These are phyloP conservation scores for Drosophila yooni DNA, from an alignment of 2,888 invertebrate genomes.

Conservation along the genomic window DNA sequence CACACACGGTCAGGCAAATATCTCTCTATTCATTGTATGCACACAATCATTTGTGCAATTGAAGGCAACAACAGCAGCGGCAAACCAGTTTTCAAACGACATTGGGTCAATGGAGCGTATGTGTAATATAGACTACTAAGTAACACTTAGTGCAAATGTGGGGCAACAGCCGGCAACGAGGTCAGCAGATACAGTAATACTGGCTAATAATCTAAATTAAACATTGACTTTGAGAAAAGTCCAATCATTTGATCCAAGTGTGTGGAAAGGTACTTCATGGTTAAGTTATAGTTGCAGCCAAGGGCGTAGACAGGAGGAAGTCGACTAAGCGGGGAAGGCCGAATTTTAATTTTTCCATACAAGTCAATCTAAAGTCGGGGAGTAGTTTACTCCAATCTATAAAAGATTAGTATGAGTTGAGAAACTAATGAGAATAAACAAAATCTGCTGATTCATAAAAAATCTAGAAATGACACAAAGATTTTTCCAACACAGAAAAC, in stretches of 20 bases:
- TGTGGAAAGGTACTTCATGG: background rate
- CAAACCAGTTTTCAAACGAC: conserved; percentile 39
- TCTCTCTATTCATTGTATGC: conserved; percentile 4
- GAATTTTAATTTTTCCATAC: background rate
- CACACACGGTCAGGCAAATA: background rate
- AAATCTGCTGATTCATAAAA: background rate
- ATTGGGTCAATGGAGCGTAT: conserved; percentile 49
- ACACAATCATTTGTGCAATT: conserved; percentile 42
- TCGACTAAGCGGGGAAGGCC: too few species aligned
- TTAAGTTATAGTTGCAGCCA: background rate
- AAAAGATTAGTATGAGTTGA: background rate
- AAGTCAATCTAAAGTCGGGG: background rate
- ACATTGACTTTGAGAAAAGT: conserved; percentile 18
- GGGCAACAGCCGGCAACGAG: conserved; percentile 26
- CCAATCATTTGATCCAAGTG: background rate
- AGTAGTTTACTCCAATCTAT: rapidly evolving
- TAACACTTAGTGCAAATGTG: conserved; percentile 25
- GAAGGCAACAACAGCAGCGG: conserved; percentile 25
- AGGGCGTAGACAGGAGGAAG: background rate
- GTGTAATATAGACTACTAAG: conserved; percentile 35
- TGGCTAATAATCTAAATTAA: background rate
- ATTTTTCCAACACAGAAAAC: background rate
- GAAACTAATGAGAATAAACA: background rate
- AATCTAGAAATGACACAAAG: background rate
- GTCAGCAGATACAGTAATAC: conserved; percentile 7